Base-by-base conservation (phyloP, 2,888 invertebrate species). In the Cheilosia vernalis region DNA sequence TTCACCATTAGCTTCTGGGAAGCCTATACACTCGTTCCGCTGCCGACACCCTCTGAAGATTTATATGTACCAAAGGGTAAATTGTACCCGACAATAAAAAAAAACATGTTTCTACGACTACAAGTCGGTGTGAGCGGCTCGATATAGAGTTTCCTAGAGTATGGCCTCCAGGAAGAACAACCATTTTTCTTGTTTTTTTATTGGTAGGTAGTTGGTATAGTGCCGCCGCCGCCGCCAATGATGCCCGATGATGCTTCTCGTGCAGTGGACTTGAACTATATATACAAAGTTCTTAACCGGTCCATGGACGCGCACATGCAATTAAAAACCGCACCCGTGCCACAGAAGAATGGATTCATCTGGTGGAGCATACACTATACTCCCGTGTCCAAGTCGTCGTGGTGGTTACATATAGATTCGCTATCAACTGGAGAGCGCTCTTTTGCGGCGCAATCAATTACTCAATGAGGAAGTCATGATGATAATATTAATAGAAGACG, bases 401-500 rank as follows among this genome's bases (percentile, higher is more conserved):
- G 33, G 19, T 58, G 19, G 73, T 74, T 44, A 76, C 81, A 85
- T 21, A 81, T 17, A 81, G 85, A 81, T 81, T 77, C 63, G 67
- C 85, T 72, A 85, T 85, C 81, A 76, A 76, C 61, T 47, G 44
- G 44, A 60, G 67, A 61, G 56, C 44, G 56, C 66, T 66, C 80
- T 74, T 85, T 81, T 85, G 85, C 79, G 78, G 87, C 88, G 87
- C 88, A 88, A 88, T 88, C 88, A 88, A 88, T 88, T 88, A 88
- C 87, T 87, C 88, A 88, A 88, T 88, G 86, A 87, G 88, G 88
- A 88, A 88, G 88, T 88, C 83, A 87, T 85, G 87, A 87, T 87
- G 85, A 86, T 85, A 85, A 87, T 87, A 87, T 88, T 87, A 87
- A 87, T 87, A 87, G 80, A 87, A 87, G 87, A 78, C 85, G 88